These are phyloP conservation scores for Nephotettix cincticeps DNA, from an alignment of 1,140 invertebrate genomes.

Conservation along the genomic window DNA sequence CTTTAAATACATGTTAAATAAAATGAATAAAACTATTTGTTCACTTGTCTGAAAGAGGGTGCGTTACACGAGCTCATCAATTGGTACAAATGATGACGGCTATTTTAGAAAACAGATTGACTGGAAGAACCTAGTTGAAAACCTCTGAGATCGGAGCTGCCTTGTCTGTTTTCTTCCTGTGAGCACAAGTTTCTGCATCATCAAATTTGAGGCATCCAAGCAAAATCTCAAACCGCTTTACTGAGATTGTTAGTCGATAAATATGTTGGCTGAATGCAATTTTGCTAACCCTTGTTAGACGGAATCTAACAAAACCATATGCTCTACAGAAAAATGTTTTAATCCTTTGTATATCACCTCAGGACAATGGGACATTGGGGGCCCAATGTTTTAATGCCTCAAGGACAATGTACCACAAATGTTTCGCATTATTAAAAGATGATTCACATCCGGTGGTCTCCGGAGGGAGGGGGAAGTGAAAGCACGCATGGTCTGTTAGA, in stretches of 20 bases:
- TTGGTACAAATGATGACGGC: background rate
- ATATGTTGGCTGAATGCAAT: constrained; percentile 3
- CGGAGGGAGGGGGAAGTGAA: background rate
- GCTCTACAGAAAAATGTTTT: too few species aligned
- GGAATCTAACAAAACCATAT: too few species aligned
- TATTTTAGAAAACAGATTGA: background rate
- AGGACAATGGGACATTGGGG: too few species aligned
- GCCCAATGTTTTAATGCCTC: too few species aligned
- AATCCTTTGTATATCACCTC: too few species aligned
- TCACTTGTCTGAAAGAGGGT: too few species aligned
- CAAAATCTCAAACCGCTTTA: background rate
- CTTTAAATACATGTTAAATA: too few species aligned
- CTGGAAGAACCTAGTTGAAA: background rate
- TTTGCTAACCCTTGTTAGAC: too few species aligned
- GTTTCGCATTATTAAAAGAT: too few species aligned
- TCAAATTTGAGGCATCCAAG: background rate
- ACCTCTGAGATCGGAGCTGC: constrained; percentile 19
- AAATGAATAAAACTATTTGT: too few species aligned
- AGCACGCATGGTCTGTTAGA: too few species aligned
- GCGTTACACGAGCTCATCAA: too few species aligned
- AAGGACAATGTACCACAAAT: background rate
- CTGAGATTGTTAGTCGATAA: constrained; percentile 1
- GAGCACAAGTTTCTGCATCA: background rate
- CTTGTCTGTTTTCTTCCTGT: background rate
- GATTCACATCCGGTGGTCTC: background rate